A percentile compares a stretch with the other conserved stretches of the same genome.
Conservation (phyloP, 2,113 vertebrate species). For the Mesitornis unicolor region DNA sequence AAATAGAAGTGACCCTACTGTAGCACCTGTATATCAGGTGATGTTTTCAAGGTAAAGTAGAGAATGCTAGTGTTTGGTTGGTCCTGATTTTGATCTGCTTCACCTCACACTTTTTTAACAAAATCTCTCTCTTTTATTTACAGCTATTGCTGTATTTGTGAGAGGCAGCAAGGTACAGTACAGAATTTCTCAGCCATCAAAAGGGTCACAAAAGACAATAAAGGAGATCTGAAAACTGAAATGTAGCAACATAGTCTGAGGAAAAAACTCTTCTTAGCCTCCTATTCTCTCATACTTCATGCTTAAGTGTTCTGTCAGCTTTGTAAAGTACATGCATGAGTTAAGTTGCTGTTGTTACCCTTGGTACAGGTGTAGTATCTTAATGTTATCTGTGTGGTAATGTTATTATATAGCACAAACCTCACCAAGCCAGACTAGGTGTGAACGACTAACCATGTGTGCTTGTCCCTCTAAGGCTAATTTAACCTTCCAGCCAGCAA, state of each 20-base stretch:
- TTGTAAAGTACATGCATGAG: neutral
- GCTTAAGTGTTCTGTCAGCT: neutral
- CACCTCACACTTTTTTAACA: neutral
- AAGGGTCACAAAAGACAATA: neutral
- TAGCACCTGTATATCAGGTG: neutral
- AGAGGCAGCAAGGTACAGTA: neutral
- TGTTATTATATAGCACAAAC: neutral
- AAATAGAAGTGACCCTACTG: neutral
- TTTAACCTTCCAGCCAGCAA: neutral
- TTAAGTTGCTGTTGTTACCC: neutral
- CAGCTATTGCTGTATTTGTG: neutral
- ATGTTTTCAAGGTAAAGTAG: neutral
- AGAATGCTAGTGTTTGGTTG: neutral
- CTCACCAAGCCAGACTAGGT: neutral
- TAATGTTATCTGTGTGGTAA: neutral
- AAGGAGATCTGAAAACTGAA: neutral
- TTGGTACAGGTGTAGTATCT: neutral
- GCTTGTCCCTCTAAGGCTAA: neutral
- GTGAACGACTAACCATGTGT: neutral
- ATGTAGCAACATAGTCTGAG: neutral
- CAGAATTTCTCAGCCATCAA: neutral
- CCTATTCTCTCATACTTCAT: neutral
- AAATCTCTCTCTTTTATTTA: constrained; percentile 46
- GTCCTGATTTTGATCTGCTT: constrained; percentile 12
- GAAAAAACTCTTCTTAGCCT: neutral